phyloP scores from a whole-genome alignment of 2,113 vertebrate species.

The Gopherus evgoodei region DNA sequence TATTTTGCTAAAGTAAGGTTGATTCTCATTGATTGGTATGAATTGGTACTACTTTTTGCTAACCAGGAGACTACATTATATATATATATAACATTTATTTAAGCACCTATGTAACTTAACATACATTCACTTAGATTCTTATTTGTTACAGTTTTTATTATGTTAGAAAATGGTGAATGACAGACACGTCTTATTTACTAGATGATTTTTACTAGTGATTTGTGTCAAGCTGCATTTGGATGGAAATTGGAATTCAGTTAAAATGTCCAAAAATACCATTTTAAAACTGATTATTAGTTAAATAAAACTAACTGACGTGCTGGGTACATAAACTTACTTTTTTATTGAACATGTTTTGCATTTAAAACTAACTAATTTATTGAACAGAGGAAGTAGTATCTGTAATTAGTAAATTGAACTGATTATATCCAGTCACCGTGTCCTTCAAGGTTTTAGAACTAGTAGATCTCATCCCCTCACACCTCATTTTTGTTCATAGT shows the following conservation, averaged over 20 bases:
- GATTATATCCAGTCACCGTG: rapidly evolving
- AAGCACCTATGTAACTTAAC: not conserved
- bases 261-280: too few species aligned
- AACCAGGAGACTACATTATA: not conserved
- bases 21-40: not conserved
- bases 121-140: not conserved
- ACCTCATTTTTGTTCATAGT: too few species aligned
- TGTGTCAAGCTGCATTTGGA: too few species aligned
- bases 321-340: too few species aligned
- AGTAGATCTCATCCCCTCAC: rapidly evolving
- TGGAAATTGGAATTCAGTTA: too few species aligned
- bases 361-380: not conserved
- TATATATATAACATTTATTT: not conserved
- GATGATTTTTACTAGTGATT: not conserved
- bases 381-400: not conserved
- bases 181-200: not conserved
- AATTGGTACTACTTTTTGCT: not conserved
- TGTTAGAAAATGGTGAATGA: not conserved
- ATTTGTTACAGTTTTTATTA: not conserved
- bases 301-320: too few species aligned
- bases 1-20: not conserved
- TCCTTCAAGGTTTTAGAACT: not conserved
- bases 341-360: not conserved
- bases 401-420: not conserved
- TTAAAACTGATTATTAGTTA: too few species aligned